These are phyloP conservation scores for Pseudochirops cupreus DNA, from an alignment of 2,797 vertebrate species.

Conservation along the genomic window DNA sequence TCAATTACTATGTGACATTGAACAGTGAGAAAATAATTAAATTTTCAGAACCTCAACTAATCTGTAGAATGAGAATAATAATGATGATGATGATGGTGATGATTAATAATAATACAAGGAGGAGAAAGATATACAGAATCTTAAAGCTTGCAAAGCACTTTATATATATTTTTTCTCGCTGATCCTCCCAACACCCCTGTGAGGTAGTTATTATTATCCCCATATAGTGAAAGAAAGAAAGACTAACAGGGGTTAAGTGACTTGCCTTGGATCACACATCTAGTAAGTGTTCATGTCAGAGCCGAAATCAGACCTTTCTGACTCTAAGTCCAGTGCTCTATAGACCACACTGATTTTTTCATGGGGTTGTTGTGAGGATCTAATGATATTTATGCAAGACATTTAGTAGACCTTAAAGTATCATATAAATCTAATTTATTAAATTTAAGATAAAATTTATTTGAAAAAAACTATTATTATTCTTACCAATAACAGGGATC, in stretches of 20 bases:
- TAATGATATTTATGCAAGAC: neutral
- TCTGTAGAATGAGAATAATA: constrained; percentile 2
- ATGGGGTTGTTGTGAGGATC: neutral
- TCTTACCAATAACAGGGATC: neutral
- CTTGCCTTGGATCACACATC: neutral
- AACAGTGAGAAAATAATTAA: neutral
- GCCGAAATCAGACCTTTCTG: neutral
- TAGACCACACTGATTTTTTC: neutral
- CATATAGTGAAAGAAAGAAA: neutral
- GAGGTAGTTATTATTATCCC: neutral
- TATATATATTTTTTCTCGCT: neutral
- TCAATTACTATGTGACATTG: neutral
- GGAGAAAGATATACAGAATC: neutral
- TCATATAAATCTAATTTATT: neutral
- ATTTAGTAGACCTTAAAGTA: neutral
- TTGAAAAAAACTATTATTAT: neutral
- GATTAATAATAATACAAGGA: neutral
- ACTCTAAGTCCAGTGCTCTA: neutral
- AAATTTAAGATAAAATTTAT: neutral
- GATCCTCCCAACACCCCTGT: neutral
- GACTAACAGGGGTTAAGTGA: neutral
- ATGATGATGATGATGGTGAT: neutral
- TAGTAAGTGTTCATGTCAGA: neutral
- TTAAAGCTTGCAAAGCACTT: neutral
- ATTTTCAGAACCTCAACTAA: neutral